A percentile compares a stretch with the other conserved stretches of the same genome.
Conservation (phyloP, 2,797 vertebrate species). For the Xenentodon cancila region DNA sequence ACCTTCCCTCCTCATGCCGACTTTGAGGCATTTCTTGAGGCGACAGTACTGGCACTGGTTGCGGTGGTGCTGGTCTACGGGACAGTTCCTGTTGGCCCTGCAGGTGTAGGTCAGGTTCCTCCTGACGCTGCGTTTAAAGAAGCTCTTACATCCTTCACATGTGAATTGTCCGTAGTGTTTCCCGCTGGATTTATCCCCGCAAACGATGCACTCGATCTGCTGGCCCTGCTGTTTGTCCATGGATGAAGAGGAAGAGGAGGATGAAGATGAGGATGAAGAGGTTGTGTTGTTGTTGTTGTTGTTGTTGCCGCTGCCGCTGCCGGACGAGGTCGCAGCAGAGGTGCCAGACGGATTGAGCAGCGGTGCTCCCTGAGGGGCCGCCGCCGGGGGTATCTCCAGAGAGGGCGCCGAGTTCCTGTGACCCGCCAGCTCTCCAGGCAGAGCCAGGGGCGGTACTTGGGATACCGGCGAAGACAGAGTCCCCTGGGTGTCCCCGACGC, state of each 20-base stretch:
- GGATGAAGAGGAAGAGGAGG: conserved; percentile 75
- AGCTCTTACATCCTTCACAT: conserved; percentile 98
- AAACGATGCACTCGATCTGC: conserved; percentile 96
- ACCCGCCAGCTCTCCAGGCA: conserved; percentile 69
- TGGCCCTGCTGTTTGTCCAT: conserved; percentile 92
- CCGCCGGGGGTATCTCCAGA: conserved; percentile 83
- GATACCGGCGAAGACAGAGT: conserved; percentile 89
- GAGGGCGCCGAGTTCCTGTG: conserved; percentile 70
- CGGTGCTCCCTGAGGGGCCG: conserved; percentile 85
- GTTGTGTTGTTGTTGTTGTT: conserved; percentile 36
- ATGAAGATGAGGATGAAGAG: conserved; percentile 50
- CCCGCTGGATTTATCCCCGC: conserved; percentile 96
- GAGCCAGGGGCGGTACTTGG: conserved; percentile 85
- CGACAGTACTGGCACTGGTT: conserved; percentile 99
- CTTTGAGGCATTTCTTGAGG: conserved; percentile 99
- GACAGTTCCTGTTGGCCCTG: conserved; percentile 96
- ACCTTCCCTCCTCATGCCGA: conserved; percentile 99
- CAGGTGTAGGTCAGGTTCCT: conserved; percentile 96
- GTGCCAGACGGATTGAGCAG: conserved; percentile 84
- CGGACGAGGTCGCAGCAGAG: conserved; percentile 79
- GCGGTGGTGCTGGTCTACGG: conserved; percentile 97
- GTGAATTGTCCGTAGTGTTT: conserved; percentile 98
- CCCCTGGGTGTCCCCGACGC: conserved; percentile 90
- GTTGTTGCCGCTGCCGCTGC: conserved; percentile 77
- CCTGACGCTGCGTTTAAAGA: conserved; percentile 96